Evolutionary conservation across 2,888 invertebrate genomes (phyloP).

Genomic region (Phlogophora meticulosa): DNA sequence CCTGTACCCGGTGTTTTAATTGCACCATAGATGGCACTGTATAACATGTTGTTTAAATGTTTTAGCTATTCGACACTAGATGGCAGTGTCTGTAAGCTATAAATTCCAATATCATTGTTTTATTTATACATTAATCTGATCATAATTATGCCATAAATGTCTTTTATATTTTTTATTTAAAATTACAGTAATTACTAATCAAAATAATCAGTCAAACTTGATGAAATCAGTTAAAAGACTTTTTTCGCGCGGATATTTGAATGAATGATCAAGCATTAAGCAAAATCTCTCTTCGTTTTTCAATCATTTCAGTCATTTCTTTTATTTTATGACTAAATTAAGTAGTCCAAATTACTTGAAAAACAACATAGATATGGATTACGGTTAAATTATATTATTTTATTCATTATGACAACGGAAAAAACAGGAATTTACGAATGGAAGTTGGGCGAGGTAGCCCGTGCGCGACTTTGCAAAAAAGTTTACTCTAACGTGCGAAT

Average conservation of each 20-base stretch:
- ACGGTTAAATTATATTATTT: not conserved
- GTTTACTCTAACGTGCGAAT: conserved; percentile 85
- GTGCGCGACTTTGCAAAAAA: conserved; percentile 83
- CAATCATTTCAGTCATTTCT: conserved; percentile 18
- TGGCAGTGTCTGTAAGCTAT: conserved; percentile 42
- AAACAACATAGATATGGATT: not conserved
- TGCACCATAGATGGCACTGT: not conserved
- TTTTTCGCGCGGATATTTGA: conserved; percentile 57
- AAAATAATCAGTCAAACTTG: not conserved
- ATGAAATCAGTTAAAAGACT: not conserved
- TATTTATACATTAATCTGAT: not conserved
- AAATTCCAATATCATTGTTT: accelerated
- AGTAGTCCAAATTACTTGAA: not conserved
- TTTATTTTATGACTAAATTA: not conserved
- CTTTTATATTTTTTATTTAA: not conserved
- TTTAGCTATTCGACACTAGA: conserved; percentile 70
- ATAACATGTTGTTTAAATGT: too few species aligned
- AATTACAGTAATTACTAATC: accelerated
- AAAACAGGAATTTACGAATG: conserved; percentile 81
- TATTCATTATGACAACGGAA: conserved; percentile 61
- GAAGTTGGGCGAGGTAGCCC: conserved; percentile 85
- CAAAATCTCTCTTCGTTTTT: not conserved
- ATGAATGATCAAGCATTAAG: conserved; percentile 36
- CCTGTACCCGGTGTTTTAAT: not conserved
- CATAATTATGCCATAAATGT: not conserved